phyloP scores from a whole-genome alignment of 2,113 vertebrate species.

The Otocyon megalotis region DNA sequence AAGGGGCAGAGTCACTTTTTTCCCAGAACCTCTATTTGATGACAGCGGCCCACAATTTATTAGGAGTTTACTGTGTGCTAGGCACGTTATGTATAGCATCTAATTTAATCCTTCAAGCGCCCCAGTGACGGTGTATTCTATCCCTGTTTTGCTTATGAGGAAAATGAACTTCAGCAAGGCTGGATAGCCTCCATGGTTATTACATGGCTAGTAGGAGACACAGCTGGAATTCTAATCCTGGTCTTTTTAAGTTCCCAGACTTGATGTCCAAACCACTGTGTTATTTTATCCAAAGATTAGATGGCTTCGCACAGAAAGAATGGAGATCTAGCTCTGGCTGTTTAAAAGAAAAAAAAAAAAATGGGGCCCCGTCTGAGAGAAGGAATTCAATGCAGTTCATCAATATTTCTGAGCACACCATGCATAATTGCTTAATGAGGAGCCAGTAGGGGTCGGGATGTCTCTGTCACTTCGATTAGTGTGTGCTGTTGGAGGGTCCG shows the following conservation, averaged over 20 bases:
- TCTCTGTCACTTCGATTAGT: background rate
- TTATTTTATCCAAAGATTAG: slow-evolving; percentile 27
- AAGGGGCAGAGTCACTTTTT: background rate
- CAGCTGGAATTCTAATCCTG: background rate
- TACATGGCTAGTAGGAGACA: background rate
- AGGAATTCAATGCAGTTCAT: background rate
- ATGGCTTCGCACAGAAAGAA: background rate
- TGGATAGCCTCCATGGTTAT: background rate
- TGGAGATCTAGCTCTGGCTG: background rate
- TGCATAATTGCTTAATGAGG: background rate
- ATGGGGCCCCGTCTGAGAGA: background rate
- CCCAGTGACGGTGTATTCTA: background rate
- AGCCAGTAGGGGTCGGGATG: background rate
- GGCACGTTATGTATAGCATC: background rate
- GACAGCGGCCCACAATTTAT: background rate
- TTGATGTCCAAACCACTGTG: background rate
- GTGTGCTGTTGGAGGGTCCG: background rate
- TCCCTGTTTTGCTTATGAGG: background rate
- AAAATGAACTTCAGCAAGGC: background rate
- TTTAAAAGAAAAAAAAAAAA: background rate
- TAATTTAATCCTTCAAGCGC: background rate
- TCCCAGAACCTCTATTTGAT: background rate
- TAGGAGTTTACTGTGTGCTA: slow-evolving; percentile 40
- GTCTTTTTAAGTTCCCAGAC: background rate
- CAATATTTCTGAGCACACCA: background rate